phyloP scores from a whole-genome alignment of 1,140 invertebrate genomes.

The Camponotus pennsylvanicus region DNA sequence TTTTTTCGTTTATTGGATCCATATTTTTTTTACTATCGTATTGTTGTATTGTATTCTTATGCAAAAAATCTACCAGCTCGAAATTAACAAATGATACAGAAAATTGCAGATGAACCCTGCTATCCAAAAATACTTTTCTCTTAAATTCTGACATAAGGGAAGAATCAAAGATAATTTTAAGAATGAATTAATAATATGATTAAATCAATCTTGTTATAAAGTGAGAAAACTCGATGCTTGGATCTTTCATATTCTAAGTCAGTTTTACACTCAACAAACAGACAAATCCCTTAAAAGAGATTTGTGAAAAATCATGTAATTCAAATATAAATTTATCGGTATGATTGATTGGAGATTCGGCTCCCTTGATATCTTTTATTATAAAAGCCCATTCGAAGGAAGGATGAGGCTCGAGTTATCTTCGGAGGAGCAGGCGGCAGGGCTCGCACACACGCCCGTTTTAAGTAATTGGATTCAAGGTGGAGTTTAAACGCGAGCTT shows the following conservation, averaged over 20 bases:
- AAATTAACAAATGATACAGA: not conserved
- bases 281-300: not conserved
- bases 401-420: conserved; percentile 31
- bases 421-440: conserved; percentile 1
- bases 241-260: not conserved
- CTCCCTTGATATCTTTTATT: not conserved
- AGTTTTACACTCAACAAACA: not conserved
- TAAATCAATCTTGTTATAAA: too few relatives aligned
- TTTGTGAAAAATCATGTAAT: not conserved
- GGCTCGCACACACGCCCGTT: conserved; percentile 36
- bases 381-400: not conserved
- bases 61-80: too few relatives aligned
- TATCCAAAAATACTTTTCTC: not conserved
- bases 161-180: too few relatives aligned
- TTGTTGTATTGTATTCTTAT: too few relatives aligned
- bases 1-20: not conserved
- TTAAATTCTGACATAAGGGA: not conserved
- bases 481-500: conserved; percentile 48
- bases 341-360: conserved; percentile 9
- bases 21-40: not conserved
- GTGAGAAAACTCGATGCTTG: not conserved
- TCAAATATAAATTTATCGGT: not conserved
- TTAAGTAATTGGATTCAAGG: conserved; percentile 59
- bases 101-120: not conserved
- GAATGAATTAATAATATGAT: too few relatives aligned